A percentile compares a stretch with the other conserved stretches of the same genome.
Evolutionary conservation across 2,888 invertebrate genomes (phyloP).

Genomic region (Panorpa germanica): DNA sequence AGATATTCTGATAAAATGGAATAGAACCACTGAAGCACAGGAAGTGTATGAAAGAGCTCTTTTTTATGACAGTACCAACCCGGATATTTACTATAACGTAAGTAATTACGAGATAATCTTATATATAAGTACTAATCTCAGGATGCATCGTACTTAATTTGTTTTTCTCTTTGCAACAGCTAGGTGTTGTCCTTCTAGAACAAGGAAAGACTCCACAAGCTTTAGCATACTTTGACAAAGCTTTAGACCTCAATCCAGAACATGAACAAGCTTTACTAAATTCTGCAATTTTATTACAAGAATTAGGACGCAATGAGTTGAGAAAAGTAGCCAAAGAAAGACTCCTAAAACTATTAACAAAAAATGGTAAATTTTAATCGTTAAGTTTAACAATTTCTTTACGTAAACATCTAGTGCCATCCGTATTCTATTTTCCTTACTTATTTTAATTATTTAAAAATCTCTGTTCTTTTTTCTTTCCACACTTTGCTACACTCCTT

Average conservation of each 20-base stretch:
- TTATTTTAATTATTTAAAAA: slow-evolving; percentile 5
- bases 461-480: slow-evolving; percentile 7
- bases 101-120: slow-evolving; percentile 23
- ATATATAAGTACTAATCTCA: background rate
- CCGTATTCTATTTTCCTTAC: background rate
- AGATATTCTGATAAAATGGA: slow-evolving; percentile 85
- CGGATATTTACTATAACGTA: slow-evolving; percentile 88
- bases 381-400: slow-evolving; percentile 1
- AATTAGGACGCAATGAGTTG: slow-evolving; percentile 62
- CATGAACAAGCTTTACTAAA: slow-evolving; percentile 89
- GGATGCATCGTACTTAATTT: slow-evolving; percentile 5
- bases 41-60: slow-evolving; percentile 87
- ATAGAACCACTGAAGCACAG: slow-evolving; percentile 85
- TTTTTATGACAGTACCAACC: slow-evolving; percentile 82
- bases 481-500: background rate
- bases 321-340: slow-evolving; percentile 65
- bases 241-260: slow-evolving; percentile 79
- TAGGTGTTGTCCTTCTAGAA: slow-evolving; percentile 87
- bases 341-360: slow-evolving; percentile 59
- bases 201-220: slow-evolving; percentile 85
- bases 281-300: slow-evolving; percentile 87
- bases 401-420: background rate
- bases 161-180: slow-evolving; percentile 28
- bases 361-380: slow-evolving; percentile 30
- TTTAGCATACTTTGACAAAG: slow-evolving; percentile 79